A percentile compares a stretch with the other conserved stretches of the same genome.
phyloP scores from a whole-genome alignment of 2,797 vertebrate species.

The Melanotaenia trifasciata region DNA sequence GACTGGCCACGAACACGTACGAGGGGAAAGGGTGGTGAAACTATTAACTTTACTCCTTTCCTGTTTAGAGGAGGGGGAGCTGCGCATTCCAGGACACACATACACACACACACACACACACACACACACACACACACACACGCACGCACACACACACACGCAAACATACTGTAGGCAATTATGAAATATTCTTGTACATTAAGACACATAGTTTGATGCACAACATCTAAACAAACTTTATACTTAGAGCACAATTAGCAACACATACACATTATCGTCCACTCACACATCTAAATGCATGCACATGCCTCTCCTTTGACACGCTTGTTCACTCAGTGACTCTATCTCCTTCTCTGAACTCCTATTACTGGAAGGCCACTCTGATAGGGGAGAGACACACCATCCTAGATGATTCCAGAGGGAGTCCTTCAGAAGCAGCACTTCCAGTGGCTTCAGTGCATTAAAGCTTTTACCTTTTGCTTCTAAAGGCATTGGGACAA shows the following conservation, averaged over 20 bases:
- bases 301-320: conserved; percentile 47
- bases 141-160: conserved; percentile 36
- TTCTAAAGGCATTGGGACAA: conserved; percentile 82
- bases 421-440: conserved; percentile 80
- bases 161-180: conserved; percentile 36
- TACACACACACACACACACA: conserved; percentile 58
- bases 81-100: conserved; percentile 71
- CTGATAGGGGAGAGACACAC: conserved; percentile 78
- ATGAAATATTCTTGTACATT: conserved; percentile 54
- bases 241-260: conserved; percentile 69
- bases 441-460: conserved; percentile 83
- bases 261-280: conserved; percentile 44
- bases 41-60: conserved; percentile 75
- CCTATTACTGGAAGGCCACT: conserved; percentile 81
- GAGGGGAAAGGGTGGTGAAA: conserved; percentile 74
- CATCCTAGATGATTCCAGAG: conserved; percentile 76
- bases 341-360: conserved; percentile 63
- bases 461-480: conserved; percentile 85
- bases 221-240: conserved; percentile 75
- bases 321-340: conserved; percentile 58
- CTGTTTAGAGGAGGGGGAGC: conserved; percentile 75
- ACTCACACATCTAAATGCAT: conserved; percentile 68
- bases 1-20: conserved; percentile 34
- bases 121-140: conserved; percentile 57
- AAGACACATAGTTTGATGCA: conserved; percentile 55